Evolutionary conservation across 2,113 vertebrate species (phyloP), one percentile per base, ranked within the genome.

Genomic region (Uropsilus gracilis): DNA sequence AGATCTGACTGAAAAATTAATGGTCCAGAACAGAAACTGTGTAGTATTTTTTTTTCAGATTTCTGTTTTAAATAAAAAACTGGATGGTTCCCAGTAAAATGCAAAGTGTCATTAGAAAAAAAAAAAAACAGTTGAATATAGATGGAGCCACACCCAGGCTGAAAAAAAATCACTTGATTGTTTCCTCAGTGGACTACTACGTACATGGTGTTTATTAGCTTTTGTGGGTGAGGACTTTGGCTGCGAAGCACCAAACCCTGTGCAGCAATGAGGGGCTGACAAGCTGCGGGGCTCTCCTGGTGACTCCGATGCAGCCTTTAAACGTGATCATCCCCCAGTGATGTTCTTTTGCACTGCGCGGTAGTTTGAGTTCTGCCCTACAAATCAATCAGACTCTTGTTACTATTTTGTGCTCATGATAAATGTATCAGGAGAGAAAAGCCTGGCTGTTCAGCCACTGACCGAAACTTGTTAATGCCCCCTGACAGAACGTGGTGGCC

Each of bases 1-100:
- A 98, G 98, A 98, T 98, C 97, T 98, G 98, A 98, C 98, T 98
- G 98, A 98, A 98, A 98, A 98, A 99, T 98, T 98, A 99, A 98
- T 98, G 98, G 97, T 96, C 96, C 96, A 97, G 98, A 98, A 98
- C 97, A 98, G 97, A 98, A 98, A 98, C 97, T 96, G 97, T 83
- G n/a, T 96, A 97, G 96, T 77, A 84, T 97, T 98, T 98, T 97
- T 98, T 92, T 97, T 20, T 13, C 20, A 20, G 42, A 97, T 97
- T 98, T 91, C 98, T 99, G 98, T 98, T 98, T 98, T 98, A 97
- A 98, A 99, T 98, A 98, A 98, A 98, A 98, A 96, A 91, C 97
- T 98, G 98, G 98, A 98, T 55, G 94, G 50, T 89, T 91, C 96
- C 98, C 98, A 98, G 96, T 93, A 97, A 98, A 96, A 98, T 80